phyloP scores from a whole-genome alignment of 2,797 vertebrate species.

The Hippocampus kuda region DNA sequence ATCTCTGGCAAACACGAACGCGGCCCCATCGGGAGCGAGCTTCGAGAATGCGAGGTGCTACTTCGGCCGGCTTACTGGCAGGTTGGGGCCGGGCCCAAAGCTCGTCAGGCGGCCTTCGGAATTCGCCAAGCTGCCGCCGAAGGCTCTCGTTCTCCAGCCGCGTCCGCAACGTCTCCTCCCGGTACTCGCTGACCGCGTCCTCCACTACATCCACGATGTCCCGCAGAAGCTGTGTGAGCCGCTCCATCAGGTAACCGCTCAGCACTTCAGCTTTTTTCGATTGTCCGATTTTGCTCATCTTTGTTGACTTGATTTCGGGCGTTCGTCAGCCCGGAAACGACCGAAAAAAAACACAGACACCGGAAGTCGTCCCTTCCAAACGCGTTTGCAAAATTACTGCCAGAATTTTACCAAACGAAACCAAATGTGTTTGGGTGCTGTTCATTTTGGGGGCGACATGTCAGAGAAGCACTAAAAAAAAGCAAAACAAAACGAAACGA shows the following conservation, averaged over 20 bases:
- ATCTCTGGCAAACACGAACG: fast-evolving
- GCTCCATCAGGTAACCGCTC: constrained; percentile 62
- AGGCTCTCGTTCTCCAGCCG: constrained; percentile 64
- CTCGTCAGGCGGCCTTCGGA: constrained; percentile 46
- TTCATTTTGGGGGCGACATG: neutral
- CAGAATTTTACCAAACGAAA: neutral
- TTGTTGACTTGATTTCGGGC: constrained; percentile 13
- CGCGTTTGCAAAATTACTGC: neutral
- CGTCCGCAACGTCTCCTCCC: constrained; percentile 59
- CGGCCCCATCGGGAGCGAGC: neutral
- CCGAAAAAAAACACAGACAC: constrained; percentile 13
- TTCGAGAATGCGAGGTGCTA: constrained; percentile 16
- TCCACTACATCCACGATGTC: constrained; percentile 68
- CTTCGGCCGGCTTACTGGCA: constrained; percentile 41
- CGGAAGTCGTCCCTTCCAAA: constrained; percentile 19
- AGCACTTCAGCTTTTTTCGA: constrained; percentile 67
- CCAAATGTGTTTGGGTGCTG: neutral
- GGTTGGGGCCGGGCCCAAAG: constrained; percentile 47
- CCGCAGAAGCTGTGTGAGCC: constrained; percentile 59
- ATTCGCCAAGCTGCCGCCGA: constrained; percentile 63
- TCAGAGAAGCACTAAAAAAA: neutral
- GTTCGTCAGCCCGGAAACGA: constrained; percentile 18
- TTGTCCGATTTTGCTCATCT: neutral
- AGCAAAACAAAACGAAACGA: constrained; percentile 7
- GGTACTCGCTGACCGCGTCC: constrained; percentile 67